Evolutionary conservation across 2,888 invertebrate species (phyloP), one percentile per base, ranked within the genome.

Genomic region (Torymus texanus): DNA sequence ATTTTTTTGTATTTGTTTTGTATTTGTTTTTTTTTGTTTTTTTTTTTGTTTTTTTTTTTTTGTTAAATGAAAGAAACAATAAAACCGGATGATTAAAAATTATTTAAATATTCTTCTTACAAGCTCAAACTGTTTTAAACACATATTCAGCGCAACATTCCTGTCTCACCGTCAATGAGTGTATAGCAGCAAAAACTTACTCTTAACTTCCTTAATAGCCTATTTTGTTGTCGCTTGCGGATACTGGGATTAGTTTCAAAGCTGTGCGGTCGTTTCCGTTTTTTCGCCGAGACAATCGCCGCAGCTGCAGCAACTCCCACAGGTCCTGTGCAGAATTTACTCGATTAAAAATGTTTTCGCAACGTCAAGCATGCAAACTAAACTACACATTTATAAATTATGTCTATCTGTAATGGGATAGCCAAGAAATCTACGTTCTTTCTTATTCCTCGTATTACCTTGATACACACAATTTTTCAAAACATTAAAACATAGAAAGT

Each of bases 241-340:
- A 98, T 97, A 58, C 98, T 98, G 2, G 98, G 98, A 92, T 98
- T 98, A 73, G 98, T 98, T 91, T 98, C 98, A 91, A 98, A 98
- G 79, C 97, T 96, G 91, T 98, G 98, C 59, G 97, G 97, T 85
- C 98, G 92, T 92, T 98, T 98, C 86, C 97, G 93, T 89, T 98
- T 98, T 91, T 98, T 98, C 0, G 97, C 97, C 3, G 98, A 97
- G 24, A 97, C 97, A 85, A 98, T 98, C 62, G 98, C 98, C 62
- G 98, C 98, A 3, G 98, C 98, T 3, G 98, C 98, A 21, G 98
- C 98, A 90, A 98, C 97, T 66, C 98, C 98, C 78, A 98, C 96
- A 13, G 98, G 97, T 80, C 97, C 96, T 96, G 88, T 66, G 50
- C 77, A 81, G 62, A 76, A 68, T 41, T 41, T 58, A 78, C 24